phyloP scores from a whole-genome alignment of 1,140 invertebrate genomes.

The Cryptotermes secundus region DNA sequence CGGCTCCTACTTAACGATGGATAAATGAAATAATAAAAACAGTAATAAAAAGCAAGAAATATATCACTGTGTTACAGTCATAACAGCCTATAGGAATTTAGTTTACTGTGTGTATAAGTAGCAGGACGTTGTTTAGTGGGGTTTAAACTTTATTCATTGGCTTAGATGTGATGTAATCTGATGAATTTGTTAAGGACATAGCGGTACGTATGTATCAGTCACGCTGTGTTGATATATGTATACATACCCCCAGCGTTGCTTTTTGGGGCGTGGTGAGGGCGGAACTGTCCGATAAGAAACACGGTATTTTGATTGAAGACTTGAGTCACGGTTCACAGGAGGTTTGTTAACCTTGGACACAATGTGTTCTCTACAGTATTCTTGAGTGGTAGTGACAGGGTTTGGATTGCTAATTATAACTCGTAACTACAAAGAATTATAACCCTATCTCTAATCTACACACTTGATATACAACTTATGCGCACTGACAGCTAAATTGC shows the following conservation, averaged over 20 bases:
- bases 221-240: not conserved
- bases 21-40: constrained; percentile 2
- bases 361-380: no score
- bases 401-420: no score
- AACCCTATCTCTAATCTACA: no score
- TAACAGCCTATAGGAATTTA: not conserved
- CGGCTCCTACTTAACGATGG: no score
- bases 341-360: no score
- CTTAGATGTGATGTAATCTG: not conserved
- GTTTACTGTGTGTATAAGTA: not conserved
- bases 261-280: not conserved
- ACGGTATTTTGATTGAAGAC: not conserved
- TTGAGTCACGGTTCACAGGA: not conserved
- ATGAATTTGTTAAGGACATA: not conserved
- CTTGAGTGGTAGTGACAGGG: no score
- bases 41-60: not conserved
- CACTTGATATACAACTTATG: no score
- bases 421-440: no score
- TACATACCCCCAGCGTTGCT: not conserved
- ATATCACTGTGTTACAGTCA: not conserved
- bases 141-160: not conserved
- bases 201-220: not conserved
- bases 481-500: no score
- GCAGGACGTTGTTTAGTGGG: not conserved
- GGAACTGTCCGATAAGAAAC: not conserved